Percentiles rank a stretch among this genome's conserved stretches.
Conservation (phyloP, 1,140 invertebrate species). For the Pseudomyrmex cubaensis region DNA sequence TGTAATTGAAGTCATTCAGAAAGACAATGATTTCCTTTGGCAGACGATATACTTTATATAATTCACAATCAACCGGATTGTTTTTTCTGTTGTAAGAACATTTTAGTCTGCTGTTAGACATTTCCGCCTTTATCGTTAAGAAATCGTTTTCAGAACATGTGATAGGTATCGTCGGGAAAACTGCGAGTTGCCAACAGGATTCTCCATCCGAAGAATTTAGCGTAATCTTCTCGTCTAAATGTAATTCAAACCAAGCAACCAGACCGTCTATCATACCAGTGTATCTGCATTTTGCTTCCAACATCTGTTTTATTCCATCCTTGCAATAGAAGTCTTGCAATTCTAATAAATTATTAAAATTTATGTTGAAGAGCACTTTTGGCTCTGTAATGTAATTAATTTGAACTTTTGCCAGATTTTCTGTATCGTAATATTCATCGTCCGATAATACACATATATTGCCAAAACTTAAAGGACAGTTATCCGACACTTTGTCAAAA, state of each 20-base stretch:
- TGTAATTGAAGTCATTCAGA: conserved; percentile 86
- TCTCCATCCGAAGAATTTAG: conserved; percentile 86
- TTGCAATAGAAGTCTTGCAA: conserved; percentile 81
- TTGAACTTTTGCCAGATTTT: conserved; percentile 87
- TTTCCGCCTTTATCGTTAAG: conserved; percentile 75
- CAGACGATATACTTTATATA: conserved; percentile 72
- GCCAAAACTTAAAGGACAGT: conserved; percentile 72
- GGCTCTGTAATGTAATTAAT: conserved; percentile 87
- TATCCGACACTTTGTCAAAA: conserved; percentile 64
- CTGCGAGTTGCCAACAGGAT: conserved; percentile 92
- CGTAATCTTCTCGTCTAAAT: conserved; percentile 88
- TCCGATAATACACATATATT: conserved; percentile 73
- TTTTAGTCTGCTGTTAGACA: conserved; percentile 82
- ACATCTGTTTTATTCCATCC: conserved; percentile 80
- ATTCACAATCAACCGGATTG: conserved; percentile 16
- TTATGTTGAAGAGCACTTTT: conserved; percentile 86
- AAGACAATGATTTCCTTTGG: conserved; percentile 85
- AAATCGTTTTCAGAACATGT: conserved; percentile 65
- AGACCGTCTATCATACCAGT: conserved; percentile 88
- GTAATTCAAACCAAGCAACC: conserved; percentile 90
- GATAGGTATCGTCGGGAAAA: conserved; percentile 86
- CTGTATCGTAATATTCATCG: conserved; percentile 89
- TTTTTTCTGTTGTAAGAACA: conserved; percentile 76
- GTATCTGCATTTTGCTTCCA: conserved; percentile 79
- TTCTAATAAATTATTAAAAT: conserved; percentile 88